Conservation (phyloP, 2,113 vertebrate genomes). For the Callospermophilus lateralis region DNA sequence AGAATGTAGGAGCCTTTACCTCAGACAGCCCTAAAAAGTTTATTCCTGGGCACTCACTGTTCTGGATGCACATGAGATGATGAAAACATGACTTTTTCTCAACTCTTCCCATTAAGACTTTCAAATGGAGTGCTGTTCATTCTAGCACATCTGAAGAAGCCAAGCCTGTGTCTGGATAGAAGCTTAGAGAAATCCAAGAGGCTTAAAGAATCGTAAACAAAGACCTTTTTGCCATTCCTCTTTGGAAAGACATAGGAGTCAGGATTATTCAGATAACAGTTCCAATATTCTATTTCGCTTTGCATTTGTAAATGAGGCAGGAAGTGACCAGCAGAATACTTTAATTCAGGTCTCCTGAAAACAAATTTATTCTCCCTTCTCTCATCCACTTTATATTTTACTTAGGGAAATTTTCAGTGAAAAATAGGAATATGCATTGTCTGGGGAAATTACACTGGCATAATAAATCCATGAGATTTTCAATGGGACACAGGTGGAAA, state of each 20-base stretch:
- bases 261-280: constrained; percentile 49
- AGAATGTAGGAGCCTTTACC: neutral
- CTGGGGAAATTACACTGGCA: constrained; percentile 71
- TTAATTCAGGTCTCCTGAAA: constrained; percentile 66
- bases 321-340: constrained; percentile 59
- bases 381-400: constrained; percentile 39
- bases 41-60: neutral
- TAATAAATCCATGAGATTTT: constrained; percentile 64
- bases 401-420: constrained; percentile 54
- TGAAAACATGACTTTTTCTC: neutral
- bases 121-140: neutral
- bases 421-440: constrained; percentile 59
- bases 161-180: neutral
- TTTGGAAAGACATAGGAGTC: neutral
- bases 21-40: neutral
- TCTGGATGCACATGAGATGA: neutral
- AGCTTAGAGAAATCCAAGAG: constrained; percentile 5
- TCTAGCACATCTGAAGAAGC: neutral
- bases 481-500: constrained; percentile 67
- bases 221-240: neutral
- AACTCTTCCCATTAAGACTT: neutral
- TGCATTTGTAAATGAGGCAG: constrained; percentile 60
- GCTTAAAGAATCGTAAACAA: neutral
- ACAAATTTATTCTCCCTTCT: constrained; percentile 42
- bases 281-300: constrained; percentile 64